Evolutionary conservation across 1,140 invertebrate species (phyloP).

Genomic region (Drosophila gunungcola): DNA sequence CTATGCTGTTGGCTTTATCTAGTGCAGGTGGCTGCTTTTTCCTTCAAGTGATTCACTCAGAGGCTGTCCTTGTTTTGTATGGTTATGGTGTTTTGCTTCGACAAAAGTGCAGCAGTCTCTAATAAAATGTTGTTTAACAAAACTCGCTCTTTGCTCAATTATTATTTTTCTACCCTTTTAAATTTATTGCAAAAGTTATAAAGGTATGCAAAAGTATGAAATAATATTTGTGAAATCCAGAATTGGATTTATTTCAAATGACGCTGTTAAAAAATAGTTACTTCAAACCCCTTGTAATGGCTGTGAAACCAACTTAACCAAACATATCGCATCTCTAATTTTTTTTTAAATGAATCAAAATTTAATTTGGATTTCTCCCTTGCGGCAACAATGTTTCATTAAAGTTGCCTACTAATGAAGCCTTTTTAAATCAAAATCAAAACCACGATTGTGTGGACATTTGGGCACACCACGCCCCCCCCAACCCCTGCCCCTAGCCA

Average conservation of each 20-base stretch:
- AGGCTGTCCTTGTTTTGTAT: constrained; percentile 24
- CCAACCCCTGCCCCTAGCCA: not conserved
- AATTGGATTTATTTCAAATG: too few relatives aligned
- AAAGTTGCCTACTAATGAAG: constrained; percentile 28
- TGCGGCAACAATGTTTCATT: not conserved
- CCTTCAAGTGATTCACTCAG: constrained; percentile 33
- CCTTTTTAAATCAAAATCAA: constrained; percentile 33
- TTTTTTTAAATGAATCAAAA: not conserved
- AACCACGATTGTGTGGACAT: constrained; percentile 51
- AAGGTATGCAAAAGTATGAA: too few relatives aligned
- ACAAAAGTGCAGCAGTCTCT: not conserved
- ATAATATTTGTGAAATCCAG: too few relatives aligned
- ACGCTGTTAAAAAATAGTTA: too few relatives aligned
- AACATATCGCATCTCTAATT: not conserved
- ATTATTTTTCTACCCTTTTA: too few relatives aligned
- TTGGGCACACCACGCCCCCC: constrained; percentile 7
- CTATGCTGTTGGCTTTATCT: constrained; percentile 14
- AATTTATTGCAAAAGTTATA: too few relatives aligned
- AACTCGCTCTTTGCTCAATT: too few relatives aligned
- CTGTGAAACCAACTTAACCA: too few relatives aligned
- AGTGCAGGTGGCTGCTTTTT: constrained; percentile 20
- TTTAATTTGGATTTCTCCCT: too few relatives aligned
- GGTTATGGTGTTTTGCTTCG: not conserved
- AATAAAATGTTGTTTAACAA: not conserved
- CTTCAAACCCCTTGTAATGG: too few relatives aligned